These are phyloP conservation scores for Cephonodes hylas DNA, from an alignment of 2,888 invertebrate genomes.

Conservation along the genomic window DNA sequence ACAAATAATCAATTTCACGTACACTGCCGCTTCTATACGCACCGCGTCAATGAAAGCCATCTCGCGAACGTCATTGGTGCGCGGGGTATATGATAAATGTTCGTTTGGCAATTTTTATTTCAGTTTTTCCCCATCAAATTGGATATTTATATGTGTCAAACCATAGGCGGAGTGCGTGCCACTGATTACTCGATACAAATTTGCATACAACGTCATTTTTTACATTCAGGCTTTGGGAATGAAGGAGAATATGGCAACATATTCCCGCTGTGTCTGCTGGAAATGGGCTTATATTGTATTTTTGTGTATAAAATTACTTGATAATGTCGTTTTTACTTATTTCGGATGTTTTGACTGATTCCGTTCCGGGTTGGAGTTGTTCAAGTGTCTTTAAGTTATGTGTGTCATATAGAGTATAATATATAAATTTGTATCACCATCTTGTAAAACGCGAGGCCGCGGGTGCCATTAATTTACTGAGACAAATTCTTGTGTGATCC, in stretches of 20 bases:
- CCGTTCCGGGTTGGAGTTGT: no score
- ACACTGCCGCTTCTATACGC: not conserved
- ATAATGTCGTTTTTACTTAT: not conserved
- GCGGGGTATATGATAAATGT: slow-evolving; percentile 13
- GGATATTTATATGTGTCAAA: slow-evolving; percentile 13
- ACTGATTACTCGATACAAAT: not conserved
- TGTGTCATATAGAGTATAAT: no score
- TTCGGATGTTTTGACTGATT: no score
- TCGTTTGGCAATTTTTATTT: slow-evolving; percentile 12
- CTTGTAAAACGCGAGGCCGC: no score
- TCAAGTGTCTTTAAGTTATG: no score
- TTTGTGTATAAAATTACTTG: not conserved
- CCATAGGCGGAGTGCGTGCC: not conserved
- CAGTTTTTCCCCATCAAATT: slow-evolving; percentile 13
- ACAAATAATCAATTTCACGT: no score
- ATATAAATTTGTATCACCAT: no score
- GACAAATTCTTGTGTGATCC: no score
- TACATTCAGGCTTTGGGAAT: not conserved
- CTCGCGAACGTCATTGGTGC: slow-evolving; percentile 3
- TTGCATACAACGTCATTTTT: not conserved
- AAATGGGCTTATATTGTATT: not conserved
- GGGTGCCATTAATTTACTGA: no score
- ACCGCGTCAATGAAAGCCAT: not conserved
- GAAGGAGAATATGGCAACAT: no score
- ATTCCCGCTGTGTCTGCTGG: not conserved